phyloP scores from a whole-genome alignment of 2,113 vertebrate genomes.

The Chiloscyllium plagiosum region DNA sequence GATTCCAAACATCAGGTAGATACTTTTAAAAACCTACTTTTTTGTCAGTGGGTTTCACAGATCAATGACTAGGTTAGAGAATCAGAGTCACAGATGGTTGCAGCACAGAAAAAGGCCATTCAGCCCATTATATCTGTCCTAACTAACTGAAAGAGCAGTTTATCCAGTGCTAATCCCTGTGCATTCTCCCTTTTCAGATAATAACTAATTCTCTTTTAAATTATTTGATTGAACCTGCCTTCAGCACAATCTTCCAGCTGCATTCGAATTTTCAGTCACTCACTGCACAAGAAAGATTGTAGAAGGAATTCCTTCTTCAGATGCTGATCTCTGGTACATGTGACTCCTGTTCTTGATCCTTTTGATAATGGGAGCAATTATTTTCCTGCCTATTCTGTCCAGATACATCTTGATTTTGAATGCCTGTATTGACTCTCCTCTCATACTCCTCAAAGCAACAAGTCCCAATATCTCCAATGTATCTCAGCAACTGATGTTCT shows the following conservation, averaged over 20 bases:
- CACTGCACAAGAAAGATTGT: not conserved
- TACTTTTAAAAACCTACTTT: too few relatives aligned
- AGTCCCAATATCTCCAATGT: not conserved
- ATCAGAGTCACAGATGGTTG: too few relatives aligned
- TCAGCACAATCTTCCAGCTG: not conserved
- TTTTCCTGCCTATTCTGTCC: not conserved
- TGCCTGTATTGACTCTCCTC: not conserved
- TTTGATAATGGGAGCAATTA: not conserved
- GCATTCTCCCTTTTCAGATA: too few relatives aligned
- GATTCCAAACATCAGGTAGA: too few relatives aligned
- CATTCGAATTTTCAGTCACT: not conserved
- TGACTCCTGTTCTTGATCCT: not conserved
- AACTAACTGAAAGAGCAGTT: too few relatives aligned
- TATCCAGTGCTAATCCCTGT: too few relatives aligned
- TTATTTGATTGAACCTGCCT: not conserved
- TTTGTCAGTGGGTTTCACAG: too few relatives aligned
- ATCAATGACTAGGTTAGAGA: too few relatives aligned
- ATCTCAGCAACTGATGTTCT: not conserved
- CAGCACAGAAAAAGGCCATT: too few relatives aligned
- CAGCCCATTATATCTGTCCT: too few relatives aligned
- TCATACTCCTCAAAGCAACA: not conserved
- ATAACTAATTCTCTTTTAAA: not conserved
- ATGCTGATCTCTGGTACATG: too few relatives aligned
- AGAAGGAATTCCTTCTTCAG: not conserved
- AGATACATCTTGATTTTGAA: not conserved